phyloP scores from a whole-genome alignment of 2,113 vertebrate species.

The Cavia porcellus region DNA sequence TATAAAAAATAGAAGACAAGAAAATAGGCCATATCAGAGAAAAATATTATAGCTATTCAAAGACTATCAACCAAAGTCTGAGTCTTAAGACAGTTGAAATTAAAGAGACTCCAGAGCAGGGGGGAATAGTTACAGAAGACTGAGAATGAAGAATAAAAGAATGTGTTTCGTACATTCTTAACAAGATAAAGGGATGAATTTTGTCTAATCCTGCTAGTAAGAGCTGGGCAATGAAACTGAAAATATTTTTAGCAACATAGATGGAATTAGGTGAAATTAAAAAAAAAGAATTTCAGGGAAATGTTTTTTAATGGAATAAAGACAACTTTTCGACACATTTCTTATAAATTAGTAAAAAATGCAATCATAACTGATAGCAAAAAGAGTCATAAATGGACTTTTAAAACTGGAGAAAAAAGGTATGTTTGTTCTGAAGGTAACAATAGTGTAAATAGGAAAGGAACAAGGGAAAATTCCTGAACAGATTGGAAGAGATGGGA shows the following conservation, averaged over 20 bases:
- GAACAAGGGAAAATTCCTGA: background rate
- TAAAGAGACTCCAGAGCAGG: background rate
- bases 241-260: background rate
- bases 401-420: background rate
- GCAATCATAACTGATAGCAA: background rate
- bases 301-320: background rate
- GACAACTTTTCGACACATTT: background rate
- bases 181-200: background rate
- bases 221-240: background rate
- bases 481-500: background rate
- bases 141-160: background rate
- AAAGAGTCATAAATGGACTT: background rate
- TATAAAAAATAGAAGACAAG: background rate
- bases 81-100: background rate
- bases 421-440: background rate
- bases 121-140: background rate
- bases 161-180: background rate
- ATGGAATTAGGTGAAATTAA: background rate
- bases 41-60: background rate
- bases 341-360: background rate
- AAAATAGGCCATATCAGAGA: background rate
- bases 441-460: background rate
- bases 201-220: background rate
- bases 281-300: background rate
- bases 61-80: background rate